Evolutionary conservation across 1,140 invertebrate genomes (phyloP).

Genomic region (Panulirus ornatus): DNA sequence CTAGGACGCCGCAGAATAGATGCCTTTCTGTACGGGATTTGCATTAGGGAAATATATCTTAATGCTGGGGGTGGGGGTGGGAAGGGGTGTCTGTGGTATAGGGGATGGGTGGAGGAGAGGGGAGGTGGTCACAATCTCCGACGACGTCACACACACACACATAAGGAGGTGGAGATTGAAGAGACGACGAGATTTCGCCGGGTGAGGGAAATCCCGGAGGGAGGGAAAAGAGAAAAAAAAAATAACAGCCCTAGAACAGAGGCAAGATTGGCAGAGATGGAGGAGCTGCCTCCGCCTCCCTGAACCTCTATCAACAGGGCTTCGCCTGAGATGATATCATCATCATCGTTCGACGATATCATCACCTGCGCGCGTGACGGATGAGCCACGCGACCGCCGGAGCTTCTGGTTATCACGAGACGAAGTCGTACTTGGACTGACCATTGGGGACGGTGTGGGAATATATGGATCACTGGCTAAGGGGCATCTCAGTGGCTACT

Average conservation of each 20-base stretch:
- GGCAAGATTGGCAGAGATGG: conserved; percentile 39
- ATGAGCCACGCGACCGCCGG: too few relatives aligned
- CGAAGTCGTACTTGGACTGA: too few relatives aligned
- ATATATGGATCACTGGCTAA: too few relatives aligned
- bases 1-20: conserved; percentile 25
- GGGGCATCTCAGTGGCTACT: too few relatives aligned
- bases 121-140: conserved; percentile 50
- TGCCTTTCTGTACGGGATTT: conserved; percentile 17
- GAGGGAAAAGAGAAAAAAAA: not conserved
- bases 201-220: conserved; percentile 31
- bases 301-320: not conserved
- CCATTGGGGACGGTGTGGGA: too few relatives aligned
- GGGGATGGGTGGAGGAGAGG: too few relatives aligned
- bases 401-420: too few relatives aligned
- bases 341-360: too few relatives aligned
- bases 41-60: conserved; percentile 30
- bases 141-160: not conserved
- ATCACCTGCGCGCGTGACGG: too few relatives aligned
- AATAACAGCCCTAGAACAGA: conserved; percentile 44
- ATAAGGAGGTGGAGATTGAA: conserved; percentile 38
- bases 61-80: too few relatives aligned
- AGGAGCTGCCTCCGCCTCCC: not conserved
- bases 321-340: too few relatives aligned
- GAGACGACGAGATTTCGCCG: conserved; percentile 43
- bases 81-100: too few relatives aligned